Conservation (phyloP, 2,113 vertebrate species). For the Mormyrus lacerda region DNA sequence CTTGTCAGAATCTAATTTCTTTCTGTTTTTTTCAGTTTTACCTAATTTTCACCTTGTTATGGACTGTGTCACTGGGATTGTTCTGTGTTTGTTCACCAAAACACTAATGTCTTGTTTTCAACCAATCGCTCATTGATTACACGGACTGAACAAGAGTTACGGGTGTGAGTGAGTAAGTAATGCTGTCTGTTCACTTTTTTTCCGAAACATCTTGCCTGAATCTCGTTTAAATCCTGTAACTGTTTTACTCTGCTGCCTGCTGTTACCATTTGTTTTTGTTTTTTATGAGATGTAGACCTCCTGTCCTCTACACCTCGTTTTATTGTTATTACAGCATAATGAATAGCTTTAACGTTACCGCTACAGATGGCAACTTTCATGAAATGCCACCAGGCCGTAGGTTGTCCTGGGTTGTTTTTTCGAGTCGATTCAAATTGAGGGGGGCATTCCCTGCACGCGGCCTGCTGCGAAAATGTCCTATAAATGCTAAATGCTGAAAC, state of each 20-base stretch:
- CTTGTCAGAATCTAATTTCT: background rate
- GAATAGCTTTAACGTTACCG: constrained; percentile 38
- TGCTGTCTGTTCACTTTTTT: constrained; percentile 44
- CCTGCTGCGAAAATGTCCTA: constrained; percentile 20
- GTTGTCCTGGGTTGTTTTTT: background rate
- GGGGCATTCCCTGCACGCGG: constrained; percentile 10
- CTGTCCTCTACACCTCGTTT: constrained; percentile 32
- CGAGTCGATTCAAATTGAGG: background rate
- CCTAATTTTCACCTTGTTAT: constrained; percentile 10
- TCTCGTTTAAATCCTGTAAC: constrained; percentile 38
- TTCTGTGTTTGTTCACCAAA: constrained; percentile 68
- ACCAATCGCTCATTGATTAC: constrained; percentile 70
- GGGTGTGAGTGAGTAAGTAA: constrained; percentile 71
- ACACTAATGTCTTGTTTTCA: constrained; percentile 81
- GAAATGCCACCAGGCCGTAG: constrained; percentile 38
- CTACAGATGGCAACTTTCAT: constrained; percentile 25
- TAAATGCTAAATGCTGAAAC: constrained; percentile 18
- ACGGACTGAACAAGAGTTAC: constrained; percentile 71
- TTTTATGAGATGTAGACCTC: constrained; percentile 18
- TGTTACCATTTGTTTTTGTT: background rate
- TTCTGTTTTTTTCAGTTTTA: background rate
- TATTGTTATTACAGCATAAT: constrained; percentile 18
- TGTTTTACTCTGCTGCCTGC: constrained; percentile 18
- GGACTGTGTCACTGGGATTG: constrained; percentile 57
- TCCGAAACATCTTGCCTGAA: constrained; percentile 39